Conservation (phyloP, 2,797 vertebrate genomes). For the Artibeus jamaicensis region DNA sequence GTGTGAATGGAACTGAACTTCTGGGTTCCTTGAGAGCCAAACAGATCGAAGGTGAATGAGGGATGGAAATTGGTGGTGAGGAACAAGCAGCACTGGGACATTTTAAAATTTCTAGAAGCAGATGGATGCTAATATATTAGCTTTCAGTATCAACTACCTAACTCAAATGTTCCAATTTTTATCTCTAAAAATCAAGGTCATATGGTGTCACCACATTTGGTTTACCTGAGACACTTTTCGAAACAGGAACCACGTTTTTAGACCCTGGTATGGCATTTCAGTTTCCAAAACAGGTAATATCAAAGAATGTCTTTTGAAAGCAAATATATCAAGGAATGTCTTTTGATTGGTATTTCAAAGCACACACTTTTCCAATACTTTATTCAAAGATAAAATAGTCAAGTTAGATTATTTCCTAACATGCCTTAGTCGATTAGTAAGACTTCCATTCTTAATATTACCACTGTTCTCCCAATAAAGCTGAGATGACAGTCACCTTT, state of each 20-base stretch:
- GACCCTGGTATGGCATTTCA: background rate
- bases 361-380: background rate
- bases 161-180: background rate
- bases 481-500: background rate
- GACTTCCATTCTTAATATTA: background rate
- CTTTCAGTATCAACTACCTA: background rate
- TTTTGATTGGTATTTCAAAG: background rate
- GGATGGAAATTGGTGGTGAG: background rate
- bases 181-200: background rate
- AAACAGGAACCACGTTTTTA: background rate
- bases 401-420: background rate
- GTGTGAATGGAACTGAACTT: background rate
- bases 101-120: background rate
- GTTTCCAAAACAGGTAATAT: background rate
- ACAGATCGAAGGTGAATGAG: background rate
- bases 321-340: background rate
- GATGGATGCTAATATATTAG: background rate
- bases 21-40: background rate
- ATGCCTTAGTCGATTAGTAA: background rate
- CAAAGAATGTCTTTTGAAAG: background rate
- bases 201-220: background rate
- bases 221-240: background rate
- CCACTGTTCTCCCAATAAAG: background rate
- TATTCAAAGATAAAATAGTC: slow-evolving; percentile 10
- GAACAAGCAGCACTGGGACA: background rate